These are phyloP conservation scores for Trichonephila clavata DNA, from an alignment of 1,140 invertebrate species.

Conservation along the genomic window DNA sequence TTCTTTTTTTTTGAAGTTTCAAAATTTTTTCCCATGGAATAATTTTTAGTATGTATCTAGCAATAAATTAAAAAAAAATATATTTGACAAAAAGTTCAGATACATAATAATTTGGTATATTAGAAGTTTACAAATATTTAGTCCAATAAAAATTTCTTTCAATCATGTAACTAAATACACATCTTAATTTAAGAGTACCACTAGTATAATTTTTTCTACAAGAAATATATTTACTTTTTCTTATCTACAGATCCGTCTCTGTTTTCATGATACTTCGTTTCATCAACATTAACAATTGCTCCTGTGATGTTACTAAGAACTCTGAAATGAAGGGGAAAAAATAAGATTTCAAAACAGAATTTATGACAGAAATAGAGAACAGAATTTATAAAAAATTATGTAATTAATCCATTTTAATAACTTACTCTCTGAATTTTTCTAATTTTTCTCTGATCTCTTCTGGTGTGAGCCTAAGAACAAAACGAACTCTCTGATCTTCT, in stretches of 20 bases:
- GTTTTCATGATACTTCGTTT: slow-evolving; percentile 95
- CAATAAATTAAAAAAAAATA: no score
- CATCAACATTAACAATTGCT: slow-evolving; percentile 95
- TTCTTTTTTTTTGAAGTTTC: no score
- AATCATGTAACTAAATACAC: no score
- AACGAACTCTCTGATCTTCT: slow-evolving; percentile 95
- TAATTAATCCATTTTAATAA: slow-evolving; percentile 73
- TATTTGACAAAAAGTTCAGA: no score
- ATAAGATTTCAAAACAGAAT: neutral
- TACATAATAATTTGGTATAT: no score
- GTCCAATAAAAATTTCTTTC: no score
- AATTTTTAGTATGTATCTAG: no score
- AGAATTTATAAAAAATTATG: neutral
- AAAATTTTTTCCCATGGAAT: no score
- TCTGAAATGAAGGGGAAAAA: slow-evolving; percentile 81
- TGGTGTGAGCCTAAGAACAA: slow-evolving; percentile 93
- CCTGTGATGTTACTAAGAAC: slow-evolving; percentile 91
- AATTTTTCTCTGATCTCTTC: slow-evolving; percentile 90
- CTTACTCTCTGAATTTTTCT: slow-evolving; percentile 89
- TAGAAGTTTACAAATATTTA: no score
- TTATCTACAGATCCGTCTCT: slow-evolving; percentile 95
- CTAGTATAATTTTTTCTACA: no score
- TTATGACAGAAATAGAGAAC: neutral
- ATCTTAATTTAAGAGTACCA: no score
- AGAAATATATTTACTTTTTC: slow-evolving; percentile 85